These are phyloP conservation scores for Rhodeus uyekii DNA, from an alignment of 2,797 vertebrate genomes.

Conservation along the genomic window DNA sequence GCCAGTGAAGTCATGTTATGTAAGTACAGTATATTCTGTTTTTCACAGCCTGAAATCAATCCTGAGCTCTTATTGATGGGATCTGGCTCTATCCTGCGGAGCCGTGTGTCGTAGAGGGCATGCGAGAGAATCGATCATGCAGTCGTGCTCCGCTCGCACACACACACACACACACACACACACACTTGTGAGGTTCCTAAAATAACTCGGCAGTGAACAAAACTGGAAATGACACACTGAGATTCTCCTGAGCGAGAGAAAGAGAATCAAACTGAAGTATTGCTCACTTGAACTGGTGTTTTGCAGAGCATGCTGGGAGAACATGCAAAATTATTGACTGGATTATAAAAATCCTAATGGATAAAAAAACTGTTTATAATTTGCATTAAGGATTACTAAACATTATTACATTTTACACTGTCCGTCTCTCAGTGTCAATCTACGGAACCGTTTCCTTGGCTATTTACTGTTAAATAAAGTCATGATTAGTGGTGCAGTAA, in stretches of 20 bases:
- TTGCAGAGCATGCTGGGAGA: not conserved
- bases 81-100: slow-evolving; percentile 56
- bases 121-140: slow-evolving; percentile 63
- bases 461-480: too few relatives aligned
- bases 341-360: not conserved
- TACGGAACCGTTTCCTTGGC: not conserved
- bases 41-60: slow-evolving; percentile 57
- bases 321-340: not conserved
- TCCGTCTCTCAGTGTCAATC: not conserved
- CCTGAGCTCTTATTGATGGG: slow-evolving; percentile 64
- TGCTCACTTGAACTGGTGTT: slow-evolving; percentile 17
- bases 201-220: slow-evolving; percentile 57
- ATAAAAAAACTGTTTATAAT: not conserved
- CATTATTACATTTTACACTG: not conserved
- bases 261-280: slow-evolving; percentile 18
- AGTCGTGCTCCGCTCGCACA: slow-evolving; percentile 45
- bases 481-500: too few relatives aligned
- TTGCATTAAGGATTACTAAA: not conserved
- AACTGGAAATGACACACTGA: slow-evolving; percentile 41
- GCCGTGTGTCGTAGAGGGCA: slow-evolving; percentile 54
- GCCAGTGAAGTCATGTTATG: not conserved
- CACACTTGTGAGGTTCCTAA: slow-evolving; percentile 40
- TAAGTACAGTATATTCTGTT: slow-evolving; percentile 48
- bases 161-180: slow-evolving; percentile 28
- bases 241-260: slow-evolving; percentile 25